A percentile compares a stretch with the other conserved stretches of the same genome.
Conservation (phyloP, 1,140 invertebrate genomes). For the Drosophila burlai region DNA sequence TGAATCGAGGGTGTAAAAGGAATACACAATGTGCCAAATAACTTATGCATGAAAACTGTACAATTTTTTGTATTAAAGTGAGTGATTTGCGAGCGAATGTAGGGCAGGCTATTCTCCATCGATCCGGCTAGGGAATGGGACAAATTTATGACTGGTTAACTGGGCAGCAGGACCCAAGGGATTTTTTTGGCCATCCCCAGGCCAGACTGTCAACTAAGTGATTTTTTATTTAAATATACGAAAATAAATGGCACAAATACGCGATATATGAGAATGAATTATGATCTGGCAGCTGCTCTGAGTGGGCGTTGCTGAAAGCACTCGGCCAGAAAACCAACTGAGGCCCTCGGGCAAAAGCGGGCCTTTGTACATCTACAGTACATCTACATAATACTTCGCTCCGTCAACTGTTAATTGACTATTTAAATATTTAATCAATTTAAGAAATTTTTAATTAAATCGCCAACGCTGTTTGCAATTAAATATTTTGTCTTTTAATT, state of each 20-base stretch:
- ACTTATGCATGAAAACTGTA: slow-evolving; percentile 38
- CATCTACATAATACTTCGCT: slow-evolving; percentile 9
- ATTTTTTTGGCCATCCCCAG: slow-evolving; percentile 11
- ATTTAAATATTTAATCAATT: slow-evolving; percentile 63
- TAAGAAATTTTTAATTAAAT: slow-evolving; percentile 62
- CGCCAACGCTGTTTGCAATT: slow-evolving; percentile 35
- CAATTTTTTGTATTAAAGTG: slow-evolving; percentile 22
- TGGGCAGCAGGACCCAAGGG: slow-evolving; percentile 17
- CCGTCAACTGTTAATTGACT: slow-evolving; percentile 49
- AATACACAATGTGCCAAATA: slow-evolving; percentile 26
- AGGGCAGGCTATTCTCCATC: slow-evolving; percentile 14
- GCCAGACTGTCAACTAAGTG: slow-evolving; percentile 71
- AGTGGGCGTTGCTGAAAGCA: slow-evolving; percentile 45
- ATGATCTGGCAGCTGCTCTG: slow-evolving; percentile 62
- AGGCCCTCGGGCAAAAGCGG: slow-evolving; percentile 18
- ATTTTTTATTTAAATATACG: slow-evolving; percentile 75
- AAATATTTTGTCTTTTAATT: slow-evolving; percentile 51
- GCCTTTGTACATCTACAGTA: neutral
- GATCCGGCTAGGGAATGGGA: slow-evolving; percentile 9
- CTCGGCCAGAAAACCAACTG: slow-evolving; percentile 24
- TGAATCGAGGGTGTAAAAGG: slow-evolving; percentile 42
- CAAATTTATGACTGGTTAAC: slow-evolving; percentile 36
- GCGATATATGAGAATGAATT: slow-evolving; percentile 63
- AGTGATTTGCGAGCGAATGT: slow-evolving; percentile 28
- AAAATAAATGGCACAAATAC: slow-evolving; percentile 43